Evolutionary conservation across 2,888 invertebrate species (phyloP), one percentile per base, ranked within the genome.

Genomic region (Cyclophora punctaria): DNA sequence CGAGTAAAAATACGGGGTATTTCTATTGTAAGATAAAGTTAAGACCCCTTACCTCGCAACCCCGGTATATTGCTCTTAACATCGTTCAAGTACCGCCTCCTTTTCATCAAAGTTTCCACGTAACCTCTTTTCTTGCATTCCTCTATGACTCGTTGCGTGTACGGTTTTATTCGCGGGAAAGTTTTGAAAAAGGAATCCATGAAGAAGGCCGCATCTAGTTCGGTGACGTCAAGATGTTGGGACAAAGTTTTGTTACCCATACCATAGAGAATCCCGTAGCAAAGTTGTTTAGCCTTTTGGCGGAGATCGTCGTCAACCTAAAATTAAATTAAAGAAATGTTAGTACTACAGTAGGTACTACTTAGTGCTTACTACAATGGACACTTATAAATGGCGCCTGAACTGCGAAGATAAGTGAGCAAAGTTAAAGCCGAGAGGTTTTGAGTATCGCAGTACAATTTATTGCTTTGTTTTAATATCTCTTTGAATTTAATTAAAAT

Each of bases 211-310:
- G 98, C 98, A 66, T 96, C 95, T 46, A 91, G 85, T 76, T 95
- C 95, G 0, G 91, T 90, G 5, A 97, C 92, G 50, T 92, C 92
- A 41, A 99, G 86, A 57, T 93, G 92, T 54, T 95, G 94, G 0
- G 95, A 92, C 37, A 99, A 85, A 0, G 95, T 91, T 67, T 92
- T 94, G 52, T 92, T 90, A 2, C 98, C 97, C 94, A 99, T 99
- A 4, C 99, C 99, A 77, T 99, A 99, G 51, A 99, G 94, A 68
- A 99, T 96, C 4, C 97, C 98, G 80, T 99, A 99, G 75, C 97
- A 97, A 37, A 98, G 91, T 83, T 97, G 93, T 79, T 98, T 98
- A 3, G 97, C 95, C 69, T 94, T 93, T 69, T 97, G 95, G 45
- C 98, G 90, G 63, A 96, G 89, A 51, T 91, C 90, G 50, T 93